These are phyloP conservation scores for Drosophila mettleri DNA, from an alignment of 2,888 invertebrate genomes.

Conservation along the genomic window DNA sequence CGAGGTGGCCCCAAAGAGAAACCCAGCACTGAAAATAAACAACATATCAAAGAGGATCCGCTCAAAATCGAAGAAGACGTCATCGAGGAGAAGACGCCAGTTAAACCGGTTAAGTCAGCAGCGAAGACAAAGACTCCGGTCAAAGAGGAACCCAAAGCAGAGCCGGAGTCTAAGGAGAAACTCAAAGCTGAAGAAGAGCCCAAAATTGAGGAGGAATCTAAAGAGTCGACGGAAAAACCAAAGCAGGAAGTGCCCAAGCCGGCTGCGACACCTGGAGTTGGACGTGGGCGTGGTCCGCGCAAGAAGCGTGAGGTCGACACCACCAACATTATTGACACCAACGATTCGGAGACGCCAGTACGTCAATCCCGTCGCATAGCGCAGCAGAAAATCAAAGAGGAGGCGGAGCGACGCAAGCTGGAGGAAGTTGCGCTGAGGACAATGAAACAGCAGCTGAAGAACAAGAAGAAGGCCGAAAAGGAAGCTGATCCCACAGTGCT, in stretches of 20 bases:
- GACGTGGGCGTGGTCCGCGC: conserved; percentile 73
- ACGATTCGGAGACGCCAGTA: conserved; percentile 85
- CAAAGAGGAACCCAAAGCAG: conserved; percentile 23
- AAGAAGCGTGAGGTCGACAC: conserved; percentile 83
- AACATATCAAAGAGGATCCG: conserved; percentile 27
- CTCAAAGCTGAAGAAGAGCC: conserved; percentile 2
- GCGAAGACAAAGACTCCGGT: conserved; percentile 24
- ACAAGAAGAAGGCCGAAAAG: conserved; percentile 85
- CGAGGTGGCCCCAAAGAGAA: conserved; percentile 62
- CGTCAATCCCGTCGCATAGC: conserved; percentile 94
- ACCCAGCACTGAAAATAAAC: conserved; percentile 20
- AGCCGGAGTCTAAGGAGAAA: neutral
- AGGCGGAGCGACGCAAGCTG: conserved; percentile 90
- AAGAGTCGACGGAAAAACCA: conserved; percentile 21
- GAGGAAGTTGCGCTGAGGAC: conserved; percentile 91
- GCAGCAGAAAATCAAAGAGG: conserved; percentile 94
- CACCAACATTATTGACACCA: conserved; percentile 82
- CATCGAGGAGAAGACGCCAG: neutral
- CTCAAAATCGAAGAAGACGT: conserved; percentile 29
- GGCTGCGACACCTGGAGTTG: conserved; percentile 27
- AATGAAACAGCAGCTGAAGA: conserved; percentile 88
- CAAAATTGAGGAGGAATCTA: conserved; percentile 13
- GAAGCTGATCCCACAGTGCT: conserved; percentile 82
- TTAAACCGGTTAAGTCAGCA: conserved; percentile 3
- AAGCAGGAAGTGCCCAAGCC: conserved; percentile 28